Evolutionary conservation across 1,140 invertebrate genomes (phyloP).

Genomic region (Drosophila subobscura): DNA sequence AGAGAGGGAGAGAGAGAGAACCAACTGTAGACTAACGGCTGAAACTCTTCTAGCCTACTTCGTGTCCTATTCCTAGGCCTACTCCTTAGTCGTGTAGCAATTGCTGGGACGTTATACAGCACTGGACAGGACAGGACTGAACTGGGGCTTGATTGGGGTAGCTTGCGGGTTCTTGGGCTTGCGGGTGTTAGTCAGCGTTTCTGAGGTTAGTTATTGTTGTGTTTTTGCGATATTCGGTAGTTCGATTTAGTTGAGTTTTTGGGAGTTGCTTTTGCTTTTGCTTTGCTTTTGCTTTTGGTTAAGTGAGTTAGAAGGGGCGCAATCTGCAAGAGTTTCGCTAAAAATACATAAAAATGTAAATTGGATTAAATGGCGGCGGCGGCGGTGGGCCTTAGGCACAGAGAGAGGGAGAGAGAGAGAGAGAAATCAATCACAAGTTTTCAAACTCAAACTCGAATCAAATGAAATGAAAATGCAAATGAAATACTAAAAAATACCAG

Average conservation of each 20-base stretch:
- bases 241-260: conserved; percentile 8
- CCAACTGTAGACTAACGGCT: no score
- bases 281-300: conserved; percentile 41
- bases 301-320: conserved; percentile 57
- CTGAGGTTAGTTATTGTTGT: conserved; percentile 13
- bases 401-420: not conserved
- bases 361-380: conserved; percentile 55
- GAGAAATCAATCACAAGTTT: not conserved
- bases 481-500: conserved; percentile 1
- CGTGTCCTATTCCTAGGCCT: no score
- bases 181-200: not conserved
- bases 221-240: not conserved
- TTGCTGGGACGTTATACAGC: no score
- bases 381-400: conserved; percentile 3
- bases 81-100: no score
- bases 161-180: no score
- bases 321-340: conserved; percentile 77
- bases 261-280: not conserved
- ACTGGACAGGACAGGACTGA: no score
- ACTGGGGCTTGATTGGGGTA: no score
- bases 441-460: no score
- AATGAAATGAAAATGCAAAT: no score
- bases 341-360: conserved; percentile 77
- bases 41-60: no score
- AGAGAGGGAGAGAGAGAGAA: no score